phyloP scores from a whole-genome alignment of 2,113 vertebrate species.

The Sakesphorus luctuosus region DNA sequence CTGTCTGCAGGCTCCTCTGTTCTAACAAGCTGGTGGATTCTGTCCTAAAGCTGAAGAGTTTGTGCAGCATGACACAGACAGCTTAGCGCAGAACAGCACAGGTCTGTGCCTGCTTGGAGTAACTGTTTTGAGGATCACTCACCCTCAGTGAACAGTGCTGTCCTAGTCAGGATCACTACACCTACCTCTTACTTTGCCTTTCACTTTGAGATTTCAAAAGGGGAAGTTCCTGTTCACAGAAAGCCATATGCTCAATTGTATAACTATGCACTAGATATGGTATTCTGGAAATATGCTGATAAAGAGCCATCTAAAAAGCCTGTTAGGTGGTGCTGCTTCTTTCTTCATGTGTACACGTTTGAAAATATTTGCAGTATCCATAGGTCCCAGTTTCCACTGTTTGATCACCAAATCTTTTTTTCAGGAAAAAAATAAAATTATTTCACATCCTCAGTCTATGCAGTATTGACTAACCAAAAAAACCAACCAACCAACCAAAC shows the following conservation, averaged over 20 bases:
- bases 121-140: neutral
- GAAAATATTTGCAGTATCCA: neutral
- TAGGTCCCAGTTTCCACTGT: neutral
- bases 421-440: neutral
- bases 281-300: neutral
- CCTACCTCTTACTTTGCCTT: neutral
- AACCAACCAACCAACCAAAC: neutral
- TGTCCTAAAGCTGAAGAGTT: neutral
- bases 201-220: neutral
- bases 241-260: neutral
- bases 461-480: neutral
- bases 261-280: neutral
- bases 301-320: neutral
- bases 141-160: neutral
- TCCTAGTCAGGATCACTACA: neutral
- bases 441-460: neutral
- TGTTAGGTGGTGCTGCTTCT: neutral
- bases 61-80: neutral
- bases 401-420: neutral
- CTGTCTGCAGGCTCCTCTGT: neutral
- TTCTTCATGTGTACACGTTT: neutral
- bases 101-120: neutral
- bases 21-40: neutral
- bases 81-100: neutral
- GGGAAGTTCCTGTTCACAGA: neutral